A percentile compares a stretch with the other conserved stretches of the same genome.
Conservation (phyloP, 2,113 vertebrate species). For the Catharus fuscescens region DNA sequence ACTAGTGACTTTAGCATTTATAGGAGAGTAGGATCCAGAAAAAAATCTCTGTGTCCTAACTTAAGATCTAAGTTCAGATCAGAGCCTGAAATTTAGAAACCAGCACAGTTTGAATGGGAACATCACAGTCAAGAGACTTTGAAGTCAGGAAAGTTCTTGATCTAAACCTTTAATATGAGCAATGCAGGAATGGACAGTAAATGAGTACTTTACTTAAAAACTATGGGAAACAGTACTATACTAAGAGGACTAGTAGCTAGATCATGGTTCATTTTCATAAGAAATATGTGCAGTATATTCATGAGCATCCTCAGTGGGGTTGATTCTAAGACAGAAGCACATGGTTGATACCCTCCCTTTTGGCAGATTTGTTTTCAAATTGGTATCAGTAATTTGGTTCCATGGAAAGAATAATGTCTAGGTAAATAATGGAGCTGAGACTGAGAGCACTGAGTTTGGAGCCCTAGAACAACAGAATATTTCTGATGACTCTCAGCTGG, state of each 20-base stretch:
- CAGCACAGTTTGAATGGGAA: background rate
- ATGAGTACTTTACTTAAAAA: background rate
- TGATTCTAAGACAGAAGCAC: slow-evolving; percentile 39
- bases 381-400: slow-evolving; percentile 32
- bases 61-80: background rate
- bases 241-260: background rate
- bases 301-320: slow-evolving; percentile 3
- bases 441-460: slow-evolving; percentile 33
- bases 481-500: slow-evolving; percentile 63
- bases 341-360: slow-evolving; percentile 46
- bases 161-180: background rate
- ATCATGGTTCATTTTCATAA: slow-evolving; percentile 5
- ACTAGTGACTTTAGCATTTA: background rate
- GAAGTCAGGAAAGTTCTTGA: background rate
- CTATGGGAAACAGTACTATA: background rate
- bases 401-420: slow-evolving; percentile 52
- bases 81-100: background rate
- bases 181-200: background rate
- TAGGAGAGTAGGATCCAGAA: background rate
- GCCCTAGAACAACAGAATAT: slow-evolving; percentile 56
- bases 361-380: slow-evolving; percentile 62
- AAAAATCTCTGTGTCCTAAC: background rate
- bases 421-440: slow-evolving; percentile 63
- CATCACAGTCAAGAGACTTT: background rate
- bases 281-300: slow-evolving; percentile 11